phyloP scores from a whole-genome alignment of 1,140 invertebrate genomes.

The Drosophila ananassae region DNA sequence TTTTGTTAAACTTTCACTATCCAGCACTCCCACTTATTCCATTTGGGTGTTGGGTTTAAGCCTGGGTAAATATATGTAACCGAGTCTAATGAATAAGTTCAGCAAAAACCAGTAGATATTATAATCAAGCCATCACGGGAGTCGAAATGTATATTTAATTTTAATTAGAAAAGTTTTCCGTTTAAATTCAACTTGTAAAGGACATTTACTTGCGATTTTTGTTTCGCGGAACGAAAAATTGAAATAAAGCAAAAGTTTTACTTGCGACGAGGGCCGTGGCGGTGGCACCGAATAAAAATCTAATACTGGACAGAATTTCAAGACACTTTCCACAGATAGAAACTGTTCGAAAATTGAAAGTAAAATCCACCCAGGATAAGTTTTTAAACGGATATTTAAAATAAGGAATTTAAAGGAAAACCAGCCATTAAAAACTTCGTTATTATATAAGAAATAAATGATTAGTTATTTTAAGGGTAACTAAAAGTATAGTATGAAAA shows the following conservation, averaged over 20 bases:
- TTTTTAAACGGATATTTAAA: background rate
- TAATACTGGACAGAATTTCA: slow-evolving; percentile 3
- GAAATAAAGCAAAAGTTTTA: slow-evolving; percentile 66
- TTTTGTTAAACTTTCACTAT: slow-evolving; percentile 45
- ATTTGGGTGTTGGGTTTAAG: slow-evolving; percentile 14
- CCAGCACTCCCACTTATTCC: slow-evolving; percentile 9
- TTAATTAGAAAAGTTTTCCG: slow-evolving; percentile 80
- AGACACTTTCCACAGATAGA: slow-evolving; percentile 24
- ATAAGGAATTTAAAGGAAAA: background rate
- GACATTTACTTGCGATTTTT: slow-evolving; percentile 57
- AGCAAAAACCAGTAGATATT: slow-evolving; percentile 65
- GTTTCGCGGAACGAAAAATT: slow-evolving; percentile 27
- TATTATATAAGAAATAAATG: no score
- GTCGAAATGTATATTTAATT: slow-evolving; percentile 76
- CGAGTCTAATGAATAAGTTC: slow-evolving; percentile 25
- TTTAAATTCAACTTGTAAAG: slow-evolving; percentile 71
- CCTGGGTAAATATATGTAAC: slow-evolving; percentile 14
- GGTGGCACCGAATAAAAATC: slow-evolving; percentile 15
- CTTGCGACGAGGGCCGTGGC: background rate
- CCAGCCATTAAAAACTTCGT: background rate
- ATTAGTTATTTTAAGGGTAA: no score
- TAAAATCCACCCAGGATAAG: slow-evolving; percentile 8
- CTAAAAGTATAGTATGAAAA: no score
- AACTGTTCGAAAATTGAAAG: slow-evolving; percentile 8
- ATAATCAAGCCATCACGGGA: slow-evolving; percentile 73